Evolutionary conservation across 2,113 vertebrate genomes (phyloP), one percentile per base, ranked within the genome.

Genomic region (Plecotus auritus): DNA sequence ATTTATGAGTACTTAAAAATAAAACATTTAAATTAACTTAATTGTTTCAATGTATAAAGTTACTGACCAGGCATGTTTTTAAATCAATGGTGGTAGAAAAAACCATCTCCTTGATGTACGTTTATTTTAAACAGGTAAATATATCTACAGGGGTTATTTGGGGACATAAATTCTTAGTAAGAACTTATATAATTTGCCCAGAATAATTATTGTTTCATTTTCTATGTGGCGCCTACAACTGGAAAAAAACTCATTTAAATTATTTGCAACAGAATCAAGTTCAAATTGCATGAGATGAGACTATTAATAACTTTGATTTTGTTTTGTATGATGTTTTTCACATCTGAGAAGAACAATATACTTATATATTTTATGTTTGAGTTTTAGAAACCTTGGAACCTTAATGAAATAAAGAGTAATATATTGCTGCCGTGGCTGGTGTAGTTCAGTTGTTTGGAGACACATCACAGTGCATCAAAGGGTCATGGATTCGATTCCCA

Each of bases 1-100:
- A 95, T 74, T 87, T 94, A 81, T 59, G 35, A 90, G 59, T 35
- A n/a, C 23, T 94, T 64, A 20, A 94, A 89, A 94, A 82, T 85
- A 32, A 69, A 5, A 80, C 81, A 32, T 1, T 92, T 91, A 88
- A 12, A 51, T 49, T 51, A 92, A 92, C 18, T 45, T 49, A 35
- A 45, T 88, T 64, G n/a, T 6, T 37, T 22, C 45, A 83, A 37
- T 90, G 10, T 91, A 73, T 6, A 23, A 85, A 37, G 51, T 56
- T 83, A 73, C 32, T 77, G 81, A 95, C 37, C 8, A 17, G 37
- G 16, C 18, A 37, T 49, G 5, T 67, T 89, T 80, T 86, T 69
- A 78, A 91, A 20, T 49, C 30, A 93, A 86, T 42, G 6, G 28
- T 4, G 5, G 45, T 32, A 49, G 45, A 94, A 61, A 61, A 93